A percentile compares a stretch with the other conserved stretches of the same genome.
Conservation (phyloP, 30 jellyfish, hydroid and myxozoan genomes). For the Chrysaora quinquecirrha region DNA sequence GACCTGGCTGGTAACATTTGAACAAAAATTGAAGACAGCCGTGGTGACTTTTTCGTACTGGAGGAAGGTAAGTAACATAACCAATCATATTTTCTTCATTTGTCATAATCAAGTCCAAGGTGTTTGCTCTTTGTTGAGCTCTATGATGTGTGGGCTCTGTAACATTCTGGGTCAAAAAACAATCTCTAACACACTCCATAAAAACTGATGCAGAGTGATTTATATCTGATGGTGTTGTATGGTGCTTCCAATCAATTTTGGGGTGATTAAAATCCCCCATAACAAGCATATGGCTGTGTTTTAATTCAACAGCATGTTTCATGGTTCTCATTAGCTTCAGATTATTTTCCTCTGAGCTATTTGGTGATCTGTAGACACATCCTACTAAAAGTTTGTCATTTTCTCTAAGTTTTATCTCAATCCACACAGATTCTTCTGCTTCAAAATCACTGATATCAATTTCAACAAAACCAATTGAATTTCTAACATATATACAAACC, state of each 20-base stretch:
- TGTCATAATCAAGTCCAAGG: background rate
- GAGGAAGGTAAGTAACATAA: background rate
- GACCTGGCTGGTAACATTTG: background rate
- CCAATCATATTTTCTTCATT: background rate
- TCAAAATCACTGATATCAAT: background rate
- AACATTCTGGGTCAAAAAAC: constrained; percentile 24
- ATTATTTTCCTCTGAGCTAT: background rate
- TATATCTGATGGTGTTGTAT: background rate
- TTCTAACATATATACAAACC: background rate
- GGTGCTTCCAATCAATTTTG: background rate
- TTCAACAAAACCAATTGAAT: background rate
- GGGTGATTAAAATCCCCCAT: background rate
- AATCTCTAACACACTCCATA: constrained; percentile 24
- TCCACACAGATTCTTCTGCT: background rate
- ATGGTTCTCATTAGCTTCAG: no score
- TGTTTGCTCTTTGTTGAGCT: background rate
- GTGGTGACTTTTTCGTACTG: background rate
- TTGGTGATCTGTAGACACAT: background rate
- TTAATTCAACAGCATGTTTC: background rate
- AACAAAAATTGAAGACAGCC: background rate
- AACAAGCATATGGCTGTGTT: background rate
- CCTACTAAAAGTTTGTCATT: background rate
- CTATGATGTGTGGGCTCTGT: background rate
- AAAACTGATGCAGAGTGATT: constrained; percentile 19
- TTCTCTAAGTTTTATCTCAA: background rate